Evolutionary conservation across 2,113 vertebrate species (phyloP).

Genomic region (Parus major): DNA sequence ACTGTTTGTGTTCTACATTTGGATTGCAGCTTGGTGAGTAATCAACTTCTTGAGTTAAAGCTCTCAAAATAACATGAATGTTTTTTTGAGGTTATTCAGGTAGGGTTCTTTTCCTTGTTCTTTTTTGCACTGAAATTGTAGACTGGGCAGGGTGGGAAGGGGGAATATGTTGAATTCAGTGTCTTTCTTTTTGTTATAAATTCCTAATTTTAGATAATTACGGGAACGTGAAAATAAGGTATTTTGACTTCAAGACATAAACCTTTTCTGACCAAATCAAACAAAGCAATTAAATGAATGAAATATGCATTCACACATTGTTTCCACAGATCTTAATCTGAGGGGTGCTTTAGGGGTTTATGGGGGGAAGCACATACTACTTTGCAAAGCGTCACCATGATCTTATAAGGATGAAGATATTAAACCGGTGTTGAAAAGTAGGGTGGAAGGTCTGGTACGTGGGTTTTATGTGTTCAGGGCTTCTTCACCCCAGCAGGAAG

Average conservation of each 20-base stretch:
- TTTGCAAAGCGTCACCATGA: background rate
- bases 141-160: rapidly evolving
- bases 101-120: background rate
- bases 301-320: background rate
- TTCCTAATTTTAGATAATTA: background rate
- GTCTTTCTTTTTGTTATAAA: background rate
- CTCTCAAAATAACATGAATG: background rate
- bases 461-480: background rate
- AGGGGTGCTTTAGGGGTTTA: background rate
- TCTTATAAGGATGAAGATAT: background rate
- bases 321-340: background rate
- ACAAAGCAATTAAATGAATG: background rate
- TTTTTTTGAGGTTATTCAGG: background rate
- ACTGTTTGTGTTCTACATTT: background rate
- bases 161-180: background rate
- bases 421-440: background rate
- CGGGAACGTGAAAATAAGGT: background rate
- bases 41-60: background rate
- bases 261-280: background rate
- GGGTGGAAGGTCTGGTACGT: rapidly evolving
- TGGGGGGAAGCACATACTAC: background rate
- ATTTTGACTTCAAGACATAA: background rate
- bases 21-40: background rate
- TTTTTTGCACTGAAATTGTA: background rate
- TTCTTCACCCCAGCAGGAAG: conserved; percentile 9